phyloP scores from a whole-genome alignment of 2,113 vertebrate species.

The Nanorana parkeri region DNA sequence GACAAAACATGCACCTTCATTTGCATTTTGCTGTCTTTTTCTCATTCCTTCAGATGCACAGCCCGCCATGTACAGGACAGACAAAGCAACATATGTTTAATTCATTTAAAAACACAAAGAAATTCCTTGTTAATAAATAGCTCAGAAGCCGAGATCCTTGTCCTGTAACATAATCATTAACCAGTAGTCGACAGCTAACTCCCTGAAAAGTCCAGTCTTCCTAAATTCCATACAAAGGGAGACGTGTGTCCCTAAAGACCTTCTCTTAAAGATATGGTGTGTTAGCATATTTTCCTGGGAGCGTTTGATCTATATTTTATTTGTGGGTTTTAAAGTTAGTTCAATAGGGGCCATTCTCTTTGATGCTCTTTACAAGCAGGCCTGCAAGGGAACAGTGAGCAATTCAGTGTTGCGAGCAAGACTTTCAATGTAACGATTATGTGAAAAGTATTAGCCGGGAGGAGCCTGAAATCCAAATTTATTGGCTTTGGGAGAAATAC shows the following conservation, averaged over 20 bases:
- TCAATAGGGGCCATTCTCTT: slow-evolving; percentile 61
- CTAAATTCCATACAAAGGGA: slow-evolving; percentile 45
- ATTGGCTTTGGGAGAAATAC: slow-evolving; percentile 56
- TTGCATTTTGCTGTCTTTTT: slow-evolving; percentile 50
- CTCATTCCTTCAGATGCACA: slow-evolving; percentile 40
- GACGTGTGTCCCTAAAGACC: slow-evolving; percentile 52
- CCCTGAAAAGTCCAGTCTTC: slow-evolving; percentile 39
- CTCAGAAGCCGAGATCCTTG: slow-evolving; percentile 27
- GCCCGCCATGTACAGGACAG: slow-evolving; percentile 45
- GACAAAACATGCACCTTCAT: slow-evolving; percentile 29
- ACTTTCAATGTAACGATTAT: slow-evolving; percentile 51
- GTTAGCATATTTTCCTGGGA: slow-evolving; percentile 64
- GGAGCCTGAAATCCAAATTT: slow-evolving; percentile 47
- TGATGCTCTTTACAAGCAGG: slow-evolving; percentile 63
- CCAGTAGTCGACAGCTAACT: slow-evolving; percentile 37
- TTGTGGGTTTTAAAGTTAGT: slow-evolving; percentile 67
- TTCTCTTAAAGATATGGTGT: slow-evolving; percentile 61
- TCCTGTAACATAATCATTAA: slow-evolving; percentile 55
- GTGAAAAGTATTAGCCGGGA: slow-evolving; percentile 36
- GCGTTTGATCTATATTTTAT: slow-evolving; percentile 69
- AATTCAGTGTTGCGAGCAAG: slow-evolving; percentile 33
- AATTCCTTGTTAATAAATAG: slow-evolving; percentile 57
- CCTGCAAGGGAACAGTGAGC: slow-evolving; percentile 59
- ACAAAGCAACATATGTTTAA: slow-evolving; percentile 56
- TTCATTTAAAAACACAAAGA: slow-evolving; percentile 56